Conservation (phyloP, 2,797 vertebrate genomes). For the Potorous gilbertii region DNA sequence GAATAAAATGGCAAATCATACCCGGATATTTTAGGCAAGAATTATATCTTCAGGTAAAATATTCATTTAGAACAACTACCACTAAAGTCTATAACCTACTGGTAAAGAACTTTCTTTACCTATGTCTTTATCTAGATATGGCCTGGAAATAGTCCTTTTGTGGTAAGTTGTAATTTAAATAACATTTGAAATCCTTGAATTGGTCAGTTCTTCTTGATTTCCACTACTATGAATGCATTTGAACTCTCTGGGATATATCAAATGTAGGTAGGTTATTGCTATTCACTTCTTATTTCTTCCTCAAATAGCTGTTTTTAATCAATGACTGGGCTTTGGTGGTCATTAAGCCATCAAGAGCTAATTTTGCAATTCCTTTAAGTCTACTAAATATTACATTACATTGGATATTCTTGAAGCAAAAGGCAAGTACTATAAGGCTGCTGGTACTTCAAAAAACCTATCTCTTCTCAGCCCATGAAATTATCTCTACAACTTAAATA, state of each 20-base stretch:
- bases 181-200: background rate
- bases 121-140: background rate
- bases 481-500: background rate
- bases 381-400: background rate
- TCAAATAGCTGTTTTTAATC: background rate
- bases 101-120: background rate
- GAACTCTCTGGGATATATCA: background rate
- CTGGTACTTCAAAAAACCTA: background rate
- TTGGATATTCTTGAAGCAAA: background rate
- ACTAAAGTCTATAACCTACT: background rate
- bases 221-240: background rate
- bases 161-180: background rate
- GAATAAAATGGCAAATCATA: background rate
- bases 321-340: background rate
- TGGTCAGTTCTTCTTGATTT: background rate
- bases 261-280: background rate
- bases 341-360: background rate
- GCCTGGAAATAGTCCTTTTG: background rate
- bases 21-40: constrained; percentile 41
- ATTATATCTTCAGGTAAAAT: background rate
- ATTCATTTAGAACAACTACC: background rate
- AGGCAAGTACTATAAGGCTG: background rate
- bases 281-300: background rate
- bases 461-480: background rate
- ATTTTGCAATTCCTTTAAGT: background rate